Evolutionary conservation across 2,113 vertebrate genomes (phyloP), one percentile per base, ranked within the genome.

Genomic region (Vicugna pacos): DNA sequence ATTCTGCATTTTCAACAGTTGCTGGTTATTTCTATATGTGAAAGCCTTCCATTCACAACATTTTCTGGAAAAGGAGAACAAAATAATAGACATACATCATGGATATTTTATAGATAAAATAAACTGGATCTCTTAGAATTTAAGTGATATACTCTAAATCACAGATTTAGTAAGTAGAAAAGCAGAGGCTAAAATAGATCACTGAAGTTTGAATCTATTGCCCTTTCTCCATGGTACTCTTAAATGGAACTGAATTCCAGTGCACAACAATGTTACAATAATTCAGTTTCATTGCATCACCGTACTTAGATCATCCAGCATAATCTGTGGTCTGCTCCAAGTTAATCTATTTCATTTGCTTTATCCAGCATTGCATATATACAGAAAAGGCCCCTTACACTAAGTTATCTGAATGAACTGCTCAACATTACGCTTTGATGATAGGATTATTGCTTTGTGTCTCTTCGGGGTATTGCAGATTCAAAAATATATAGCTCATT

Each of bases 401-500:
- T 73, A 52, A 75, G 11, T 94, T 95, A 94, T 91, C 72, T 85
- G 62, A 94, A 96, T 79, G 75, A 91, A 77, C 54, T 79, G 60
- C 22, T 87, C 82, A 24, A 83, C 32, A 77, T 97, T 96, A 95
- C 69, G 42, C 50, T 75, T 76, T 93, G 89, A 94, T 92, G 92
- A 93, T 89, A 35, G 28, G 30, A 87, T 94, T 93, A 89, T 86
- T 92, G 50, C 35, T 94, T 91, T 93, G 72, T 97, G 56, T 93
- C 72, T 92, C 85, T 94, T 97, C 19, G 48, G 93, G 73, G 42
- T 93, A 94, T 89, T 93, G n/a, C 42, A 69, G 46, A 95, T 91
- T 97, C 62, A 91, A 82, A 95, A 95, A 85, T 94, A 89, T 73
- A 96, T 96, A 94, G 48, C 76, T 89, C 48, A 91, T 96, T 97